A percentile compares a stretch with the other conserved stretches of the same genome.
Evolutionary conservation across 2,888 invertebrate species (phyloP).

Genomic region (Stegana nigrithorax): DNA sequence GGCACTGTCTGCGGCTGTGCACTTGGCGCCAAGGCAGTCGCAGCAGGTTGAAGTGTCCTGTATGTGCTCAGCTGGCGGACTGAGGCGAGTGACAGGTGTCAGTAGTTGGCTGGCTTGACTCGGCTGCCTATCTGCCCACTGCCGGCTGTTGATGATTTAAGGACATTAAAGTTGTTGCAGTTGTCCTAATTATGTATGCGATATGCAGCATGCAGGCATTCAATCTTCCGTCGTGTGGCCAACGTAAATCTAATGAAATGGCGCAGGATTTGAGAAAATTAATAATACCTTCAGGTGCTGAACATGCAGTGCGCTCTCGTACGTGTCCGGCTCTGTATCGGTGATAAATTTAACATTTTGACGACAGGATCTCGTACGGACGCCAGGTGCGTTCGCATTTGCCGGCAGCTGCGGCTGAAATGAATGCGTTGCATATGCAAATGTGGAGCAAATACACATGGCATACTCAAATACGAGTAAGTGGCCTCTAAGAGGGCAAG

Average conservation of each 20-base stretch:
- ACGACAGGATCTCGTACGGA: neutral
- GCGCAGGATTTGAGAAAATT: neutral
- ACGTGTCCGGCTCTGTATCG: neutral
- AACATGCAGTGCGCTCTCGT: neutral
- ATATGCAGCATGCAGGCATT: too few relatives aligned
- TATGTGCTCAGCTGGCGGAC: neutral
- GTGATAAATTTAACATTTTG: conserved; percentile 11
- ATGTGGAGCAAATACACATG: too few relatives aligned
- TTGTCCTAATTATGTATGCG: too few relatives aligned
- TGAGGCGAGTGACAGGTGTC: neutral
- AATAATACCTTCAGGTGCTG: neutral
- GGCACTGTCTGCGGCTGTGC: neutral
- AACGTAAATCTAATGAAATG: too few relatives aligned
- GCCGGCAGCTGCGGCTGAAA: neutral
- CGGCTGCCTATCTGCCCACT: neutral
- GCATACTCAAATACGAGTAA: neutral
- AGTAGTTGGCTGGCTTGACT: neutral
- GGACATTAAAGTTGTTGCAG: too few relatives aligned
- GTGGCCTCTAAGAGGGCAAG: neutral
- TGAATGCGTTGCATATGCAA: conserved; percentile 10
- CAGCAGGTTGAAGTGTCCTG: too few relatives aligned
- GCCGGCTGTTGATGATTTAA: neutral
- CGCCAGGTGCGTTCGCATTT: neutral
- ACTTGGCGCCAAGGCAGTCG: too few relatives aligned
- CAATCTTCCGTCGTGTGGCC: too few relatives aligned